Evolutionary conservation across 2,888 invertebrate species (phyloP).

Genomic region (Chymomyza procnemis): DNA sequence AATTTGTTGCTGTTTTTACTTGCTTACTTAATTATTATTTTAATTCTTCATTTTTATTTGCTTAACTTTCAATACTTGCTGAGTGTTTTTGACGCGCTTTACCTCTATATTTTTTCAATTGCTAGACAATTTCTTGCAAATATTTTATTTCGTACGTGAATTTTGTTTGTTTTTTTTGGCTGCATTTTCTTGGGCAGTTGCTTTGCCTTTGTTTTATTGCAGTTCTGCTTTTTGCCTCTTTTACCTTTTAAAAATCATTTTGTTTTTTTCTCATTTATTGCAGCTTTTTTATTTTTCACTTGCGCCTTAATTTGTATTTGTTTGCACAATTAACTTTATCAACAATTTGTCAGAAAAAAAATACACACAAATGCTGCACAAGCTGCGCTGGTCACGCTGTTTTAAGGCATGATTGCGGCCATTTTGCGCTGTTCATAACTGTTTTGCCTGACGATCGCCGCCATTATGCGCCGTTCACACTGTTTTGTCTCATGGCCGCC

Average conservation of each 20-base stretch:
- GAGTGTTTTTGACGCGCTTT: slow-evolving; percentile 13
- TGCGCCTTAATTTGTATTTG: too few species aligned
- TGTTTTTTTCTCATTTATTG: slow-evolving; percentile 28
- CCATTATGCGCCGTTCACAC: too few species aligned
- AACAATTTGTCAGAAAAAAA: not conserved
- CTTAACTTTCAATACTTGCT: not conserved
- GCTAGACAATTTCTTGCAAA: not conserved
- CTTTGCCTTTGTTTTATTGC: slow-evolving; percentile 7
- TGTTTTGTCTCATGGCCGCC: too few species aligned
- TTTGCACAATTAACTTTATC: not conserved
- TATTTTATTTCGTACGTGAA: slow-evolving; percentile 23
- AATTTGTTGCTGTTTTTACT: slow-evolving; percentile 19
- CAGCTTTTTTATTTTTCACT: not conserved
- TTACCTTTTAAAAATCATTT: slow-evolving; percentile 24
- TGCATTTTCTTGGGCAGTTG: slow-evolving; percentile 5
- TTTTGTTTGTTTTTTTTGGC: slow-evolving; percentile 15
- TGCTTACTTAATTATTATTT: slow-evolving; percentile 23
- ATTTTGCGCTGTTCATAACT: too few species aligned
- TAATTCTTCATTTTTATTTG: slow-evolving; percentile 27
- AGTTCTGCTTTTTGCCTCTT: slow-evolving; percentile 8
- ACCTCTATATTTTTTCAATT: slow-evolving; percentile 21
- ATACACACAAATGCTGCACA: not conserved
- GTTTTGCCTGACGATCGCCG: too few species aligned
- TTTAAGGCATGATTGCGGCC: not conserved
- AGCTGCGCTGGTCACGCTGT: not conserved